A percentile compares a stretch with the other conserved stretches of the same genome.
Conservation (phyloP, 1,140 invertebrate species). For the Drosophila azteca region DNA sequence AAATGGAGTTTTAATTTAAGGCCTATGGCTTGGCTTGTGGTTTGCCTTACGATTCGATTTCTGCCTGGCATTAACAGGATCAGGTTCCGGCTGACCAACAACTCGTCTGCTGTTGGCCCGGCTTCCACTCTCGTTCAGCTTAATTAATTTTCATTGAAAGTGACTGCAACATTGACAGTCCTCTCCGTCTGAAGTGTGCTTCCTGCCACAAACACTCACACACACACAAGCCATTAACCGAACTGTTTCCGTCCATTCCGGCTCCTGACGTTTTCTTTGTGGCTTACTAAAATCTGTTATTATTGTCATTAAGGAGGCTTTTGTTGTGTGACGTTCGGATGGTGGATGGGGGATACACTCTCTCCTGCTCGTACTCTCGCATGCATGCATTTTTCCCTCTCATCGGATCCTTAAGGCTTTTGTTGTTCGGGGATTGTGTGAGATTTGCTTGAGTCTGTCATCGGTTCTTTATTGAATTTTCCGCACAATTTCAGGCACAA, state of each 20-base stretch:
- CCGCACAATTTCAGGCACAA: no score
- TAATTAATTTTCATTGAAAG: conserved; percentile 60
- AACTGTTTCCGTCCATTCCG: conserved; percentile 13
- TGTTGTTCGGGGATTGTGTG: conserved; percentile 16
- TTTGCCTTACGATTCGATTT: conserved; percentile 20
- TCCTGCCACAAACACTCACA: conserved; percentile 20
- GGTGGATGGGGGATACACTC: no score
- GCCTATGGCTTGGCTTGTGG: conserved; percentile 18
- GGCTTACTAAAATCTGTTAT: conserved; percentile 59
- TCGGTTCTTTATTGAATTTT: no score
- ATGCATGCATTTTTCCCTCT: conserved; percentile 15
- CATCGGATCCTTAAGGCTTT: conserved; percentile 15
- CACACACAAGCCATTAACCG: conserved; percentile 42
- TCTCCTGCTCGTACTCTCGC: background rate
- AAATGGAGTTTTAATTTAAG: conserved; percentile 57
- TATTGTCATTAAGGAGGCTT: conserved; percentile 59
- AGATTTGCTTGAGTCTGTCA: background rate
- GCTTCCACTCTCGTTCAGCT: conserved; percentile 31
- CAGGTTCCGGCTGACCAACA: background rate
- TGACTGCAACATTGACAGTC: conserved; percentile 42
- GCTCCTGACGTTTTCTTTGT: conserved; percentile 36
- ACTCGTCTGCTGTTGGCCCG: background rate
- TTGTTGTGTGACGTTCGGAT: conserved; percentile 22
- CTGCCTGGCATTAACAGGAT: conserved; percentile 35
- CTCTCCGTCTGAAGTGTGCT: conserved; percentile 13